A percentile compares a stretch with the other conserved stretches of the same genome.
These are phyloP conservation scores for Habropoda laboriosa DNA, from an alignment of 1,140 invertebrate species.

Conservation along the genomic window DNA sequence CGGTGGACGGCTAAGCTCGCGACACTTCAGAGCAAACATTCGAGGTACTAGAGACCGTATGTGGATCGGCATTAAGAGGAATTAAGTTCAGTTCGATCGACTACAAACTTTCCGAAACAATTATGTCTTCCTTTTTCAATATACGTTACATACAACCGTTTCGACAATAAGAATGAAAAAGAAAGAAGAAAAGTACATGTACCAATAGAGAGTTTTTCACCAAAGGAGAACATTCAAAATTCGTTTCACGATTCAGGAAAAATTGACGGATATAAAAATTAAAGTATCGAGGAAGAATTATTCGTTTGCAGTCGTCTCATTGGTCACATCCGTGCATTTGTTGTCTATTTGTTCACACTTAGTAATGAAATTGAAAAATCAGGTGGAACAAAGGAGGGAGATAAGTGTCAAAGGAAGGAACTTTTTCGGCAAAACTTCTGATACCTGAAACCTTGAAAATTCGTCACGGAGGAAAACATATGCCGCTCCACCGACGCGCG, in stretches of 20 bases:
- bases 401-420: constrained; percentile 29
- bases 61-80: not conserved
- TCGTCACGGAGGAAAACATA: constrained; percentile 41
- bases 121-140: constrained; percentile 29
- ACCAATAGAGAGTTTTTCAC: constrained; percentile 14
- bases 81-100: constrained; percentile 24
- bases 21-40: constrained; percentile 7
- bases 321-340: constrained; percentile 58
- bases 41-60: not conserved
- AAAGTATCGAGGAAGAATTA: too few relatives aligned
- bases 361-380: too few relatives aligned
- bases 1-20: constrained; percentile 45
- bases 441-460: constrained; percentile 31
- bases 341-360: too few relatives aligned
- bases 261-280: not conserved
- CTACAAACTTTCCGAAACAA: constrained; percentile 8
- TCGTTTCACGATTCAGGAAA: not conserved
- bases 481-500: not conserved
- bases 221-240: constrained; percentile 10
- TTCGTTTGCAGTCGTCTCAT: constrained; percentile 6
- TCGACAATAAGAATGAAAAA: constrained; percentile 4
- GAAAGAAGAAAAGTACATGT: not conserved
- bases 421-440: constrained; percentile 50
- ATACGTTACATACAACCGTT: constrained; percentile 5
- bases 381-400: not conserved